Percentiles rank a stretch among this genome's conserved stretches.
These are phyloP conservation scores for Nasalis larvatus DNA, from an alignment of 2,113 vertebrate species.

Conservation along the genomic window DNA sequence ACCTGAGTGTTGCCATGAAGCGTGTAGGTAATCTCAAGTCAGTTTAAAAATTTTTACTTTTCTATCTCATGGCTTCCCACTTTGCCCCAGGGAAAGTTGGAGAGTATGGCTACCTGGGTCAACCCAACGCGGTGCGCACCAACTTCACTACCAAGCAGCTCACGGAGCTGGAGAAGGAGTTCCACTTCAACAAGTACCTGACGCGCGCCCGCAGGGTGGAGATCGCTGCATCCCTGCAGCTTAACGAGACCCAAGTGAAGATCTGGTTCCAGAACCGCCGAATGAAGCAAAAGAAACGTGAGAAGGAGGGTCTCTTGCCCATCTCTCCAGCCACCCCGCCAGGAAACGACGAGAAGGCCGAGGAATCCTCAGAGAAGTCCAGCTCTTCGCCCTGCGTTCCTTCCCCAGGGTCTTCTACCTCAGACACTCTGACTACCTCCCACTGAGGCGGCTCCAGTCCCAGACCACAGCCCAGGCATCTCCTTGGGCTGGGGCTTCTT, in stretches of 20 bases:
- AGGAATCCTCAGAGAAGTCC: slow-evolving; percentile 94
- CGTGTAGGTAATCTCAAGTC: slow-evolving; percentile 10
- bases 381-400: slow-evolving; percentile 92
- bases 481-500: slow-evolving; percentile 2
- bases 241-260: slow-evolving; percentile 99
- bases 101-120: slow-evolving; percentile 95
- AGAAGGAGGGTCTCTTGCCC: slow-evolving; percentile 94
- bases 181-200: slow-evolving; percentile 99
- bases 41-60: slow-evolving; percentile 36
- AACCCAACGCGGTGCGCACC: slow-evolving; percentile 95
- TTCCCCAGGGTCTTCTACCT: slow-evolving; percentile 92
- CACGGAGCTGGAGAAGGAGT: slow-evolving; percentile 98
- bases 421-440: slow-evolving; percentile 89
- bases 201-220: slow-evolving; percentile 96
- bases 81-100: slow-evolving; percentile 91
- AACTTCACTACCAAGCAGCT: slow-evolving; percentile 99
- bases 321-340: slow-evolving; percentile 87
- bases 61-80: slow-evolving; percentile 1
- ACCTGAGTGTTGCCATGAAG: slow-evolving; percentile 66
- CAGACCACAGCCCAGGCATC: not conserved
- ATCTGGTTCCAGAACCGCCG: slow-evolving; percentile 99
- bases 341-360: slow-evolving; percentile 90
- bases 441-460: slow-evolving; percentile 82
- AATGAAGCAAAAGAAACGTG: slow-evolving; percentile 99
- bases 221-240: slow-evolving; percentile 95